A percentile compares a stretch with the other conserved stretches of the same genome.
Conservation (phyloP, 2,888 invertebrate species). For the Napeogenes inachia region DNA sequence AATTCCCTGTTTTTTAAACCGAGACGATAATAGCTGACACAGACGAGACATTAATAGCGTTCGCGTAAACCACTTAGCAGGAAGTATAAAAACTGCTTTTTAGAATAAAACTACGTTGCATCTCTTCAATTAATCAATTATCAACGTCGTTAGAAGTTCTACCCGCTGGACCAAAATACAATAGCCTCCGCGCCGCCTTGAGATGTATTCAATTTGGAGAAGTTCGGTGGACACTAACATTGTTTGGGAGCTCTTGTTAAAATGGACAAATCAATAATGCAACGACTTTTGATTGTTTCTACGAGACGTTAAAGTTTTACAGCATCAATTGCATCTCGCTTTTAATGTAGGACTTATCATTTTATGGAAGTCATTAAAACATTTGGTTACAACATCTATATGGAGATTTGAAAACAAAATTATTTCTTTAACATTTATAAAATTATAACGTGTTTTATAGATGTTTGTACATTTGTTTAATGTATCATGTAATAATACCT, state of each 20-base stretch:
- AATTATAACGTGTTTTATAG: no score
- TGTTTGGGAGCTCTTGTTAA: slow-evolving; percentile 31
- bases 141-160: slow-evolving; percentile 46
- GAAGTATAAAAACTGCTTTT: slow-evolving; percentile 34
- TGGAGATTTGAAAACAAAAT: no score
- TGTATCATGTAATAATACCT: no score
- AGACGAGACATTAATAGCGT: slow-evolving; percentile 26
- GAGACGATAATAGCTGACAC: slow-evolving; percentile 21
- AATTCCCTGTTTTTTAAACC: slow-evolving; percentile 14
- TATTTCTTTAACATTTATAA: no score
- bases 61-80: slow-evolving; percentile 28
- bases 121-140: slow-evolving; percentile 58
- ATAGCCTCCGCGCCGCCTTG: slow-evolving; percentile 19
- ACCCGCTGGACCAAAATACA: slow-evolving; percentile 33
- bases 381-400: no score
- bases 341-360: slow-evolving; percentile 10
- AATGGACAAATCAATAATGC: slow-evolving; percentile 40
- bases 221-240: slow-evolving; percentile 23
- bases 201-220: slow-evolving; percentile 18
- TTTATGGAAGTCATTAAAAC: no score
- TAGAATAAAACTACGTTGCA: slow-evolving; percentile 36
- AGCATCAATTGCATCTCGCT: slow-evolving; percentile 12
- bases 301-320: slow-evolving; percentile 32
- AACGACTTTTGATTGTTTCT: slow-evolving; percentile 48
- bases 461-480: no score